Conservation (phyloP, 2,888 invertebrate genomes). For the Malthinus seriepunctatus region DNA sequence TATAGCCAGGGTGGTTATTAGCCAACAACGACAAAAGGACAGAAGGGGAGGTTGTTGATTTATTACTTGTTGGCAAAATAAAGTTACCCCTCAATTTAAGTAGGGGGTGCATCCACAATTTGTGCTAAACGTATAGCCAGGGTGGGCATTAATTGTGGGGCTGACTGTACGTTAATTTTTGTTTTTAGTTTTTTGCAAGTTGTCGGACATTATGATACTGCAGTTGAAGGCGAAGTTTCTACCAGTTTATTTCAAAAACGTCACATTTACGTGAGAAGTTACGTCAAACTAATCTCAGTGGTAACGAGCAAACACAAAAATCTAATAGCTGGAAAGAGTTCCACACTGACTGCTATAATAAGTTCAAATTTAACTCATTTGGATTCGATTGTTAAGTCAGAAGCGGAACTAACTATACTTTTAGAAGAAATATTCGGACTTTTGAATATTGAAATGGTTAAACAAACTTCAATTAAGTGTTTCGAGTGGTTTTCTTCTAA, state of each 20-base stretch:
- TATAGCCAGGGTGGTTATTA: too few species aligned
- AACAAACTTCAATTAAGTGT: conserved; percentile 44
- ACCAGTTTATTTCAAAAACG: conserved; percentile 57
- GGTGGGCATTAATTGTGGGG: too few species aligned
- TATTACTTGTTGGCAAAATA: too few species aligned
- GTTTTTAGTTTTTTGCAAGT: conserved; percentile 61
- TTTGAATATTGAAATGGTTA: conserved; percentile 49
- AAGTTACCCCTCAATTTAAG: too few species aligned
- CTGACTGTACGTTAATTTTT: too few species aligned
- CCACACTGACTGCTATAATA: conserved; percentile 56
- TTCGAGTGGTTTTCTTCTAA: conserved; percentile 57
- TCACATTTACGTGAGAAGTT: conserved; percentile 63
- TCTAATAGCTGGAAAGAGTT: conserved; percentile 55
- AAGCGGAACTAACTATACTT: conserved; percentile 57
- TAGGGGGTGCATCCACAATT: too few species aligned
- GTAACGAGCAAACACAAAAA: conserved; percentile 60
- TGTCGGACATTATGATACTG: conserved; percentile 61
- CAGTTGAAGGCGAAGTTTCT: conserved; percentile 52
- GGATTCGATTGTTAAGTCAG: conserved; percentile 54
- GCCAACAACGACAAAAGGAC: too few species aligned
- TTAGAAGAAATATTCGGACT: conserved; percentile 57
- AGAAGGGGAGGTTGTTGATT: too few species aligned
- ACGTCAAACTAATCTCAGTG: conserved; percentile 62
- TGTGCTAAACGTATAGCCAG: too few species aligned
- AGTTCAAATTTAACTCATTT: conserved; percentile 59